Conservation (phyloP, 2,113 vertebrate genomes). For the Pitta sordida region DNA sequence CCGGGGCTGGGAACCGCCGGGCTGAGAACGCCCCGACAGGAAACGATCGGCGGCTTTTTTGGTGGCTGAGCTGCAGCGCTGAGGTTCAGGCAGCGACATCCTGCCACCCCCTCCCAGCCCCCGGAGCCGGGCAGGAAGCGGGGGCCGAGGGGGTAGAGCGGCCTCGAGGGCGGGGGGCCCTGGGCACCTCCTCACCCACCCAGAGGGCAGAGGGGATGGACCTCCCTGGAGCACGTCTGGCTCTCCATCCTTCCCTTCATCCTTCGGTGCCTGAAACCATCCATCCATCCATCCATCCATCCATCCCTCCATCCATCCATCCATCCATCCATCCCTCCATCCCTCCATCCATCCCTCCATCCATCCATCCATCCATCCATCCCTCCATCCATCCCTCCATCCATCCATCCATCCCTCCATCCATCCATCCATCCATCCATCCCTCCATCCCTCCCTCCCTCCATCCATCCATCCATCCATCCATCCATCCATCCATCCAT, state of each 20-base stretch:
- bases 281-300: neutral
- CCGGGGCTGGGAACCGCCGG: neutral
- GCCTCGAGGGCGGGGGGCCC: neutral
- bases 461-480: neutral
- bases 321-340: neutral
- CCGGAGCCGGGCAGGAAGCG: neutral
- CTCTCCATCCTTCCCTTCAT: neutral
- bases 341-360: neutral
- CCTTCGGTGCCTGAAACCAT: too few species aligned
- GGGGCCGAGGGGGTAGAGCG: neutral
- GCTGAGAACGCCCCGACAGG: neutral
- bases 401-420: neutral
- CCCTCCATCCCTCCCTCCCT: neutral
- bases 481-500: neutral
- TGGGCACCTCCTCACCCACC: neutral
- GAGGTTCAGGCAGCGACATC: constrained; percentile 6
- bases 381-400: neutral
- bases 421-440: neutral
- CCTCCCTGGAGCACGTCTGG: neutral
- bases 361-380: neutral
- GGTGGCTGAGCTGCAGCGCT: neutral
- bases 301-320: too few species aligned
- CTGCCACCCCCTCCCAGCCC: neutral
- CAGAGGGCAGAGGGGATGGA: accelerated
- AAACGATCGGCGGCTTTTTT: constrained; percentile 33